These are phyloP conservation scores for Pleuronectes platessa DNA, from an alignment of 2,113 vertebrate species.

Conservation along the genomic window DNA sequence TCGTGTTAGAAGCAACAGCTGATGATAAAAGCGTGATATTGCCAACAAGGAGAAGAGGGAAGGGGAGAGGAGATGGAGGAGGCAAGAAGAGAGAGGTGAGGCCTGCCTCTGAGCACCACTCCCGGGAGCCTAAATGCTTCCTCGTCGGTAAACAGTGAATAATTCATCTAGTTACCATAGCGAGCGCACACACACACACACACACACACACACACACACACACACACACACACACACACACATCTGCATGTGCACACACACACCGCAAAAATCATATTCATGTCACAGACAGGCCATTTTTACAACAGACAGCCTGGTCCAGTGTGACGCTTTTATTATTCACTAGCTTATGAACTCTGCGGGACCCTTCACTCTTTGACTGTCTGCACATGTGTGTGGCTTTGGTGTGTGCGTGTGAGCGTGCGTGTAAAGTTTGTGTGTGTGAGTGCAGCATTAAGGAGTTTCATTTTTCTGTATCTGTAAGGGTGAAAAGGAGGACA, in stretches of 20 bases:
- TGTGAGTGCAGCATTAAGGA: conserved; percentile 68
- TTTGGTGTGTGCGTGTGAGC: conserved; percentile 5
- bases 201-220: conserved; percentile 9
- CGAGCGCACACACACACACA: conserved; percentile 35
- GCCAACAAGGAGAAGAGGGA: conserved; percentile 24
- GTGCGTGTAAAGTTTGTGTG: conserved; percentile 26
- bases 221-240: background rate
- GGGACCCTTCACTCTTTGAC: conserved; percentile 77
- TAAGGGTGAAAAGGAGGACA: conserved; percentile 79
- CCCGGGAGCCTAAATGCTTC: conserved; percentile 85
- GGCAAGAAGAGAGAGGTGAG: conserved; percentile 58
- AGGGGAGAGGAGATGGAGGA: conserved; percentile 39
- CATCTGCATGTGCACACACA: background rate
- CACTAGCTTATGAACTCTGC: conserved; percentile 79
- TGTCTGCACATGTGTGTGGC: conserved; percentile 56
- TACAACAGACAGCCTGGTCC: conserved; percentile 58
- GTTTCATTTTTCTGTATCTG: conserved; percentile 73
- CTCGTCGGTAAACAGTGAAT: conserved; percentile 86
- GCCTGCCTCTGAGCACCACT: conserved; percentile 73
- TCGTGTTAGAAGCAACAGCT: conserved; percentile 7
- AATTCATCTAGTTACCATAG: conserved; percentile 84
- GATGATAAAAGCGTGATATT: conserved; percentile 29
- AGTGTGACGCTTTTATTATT: conserved; percentile 76
- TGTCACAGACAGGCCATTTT: conserved; percentile 71
- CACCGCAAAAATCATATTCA: conserved; percentile 64